Percentiles rank a stretch among this genome's conserved stretches.
Evolutionary conservation across 2,888 invertebrate species (phyloP).

Genomic region (Amphipyra berbera): DNA sequence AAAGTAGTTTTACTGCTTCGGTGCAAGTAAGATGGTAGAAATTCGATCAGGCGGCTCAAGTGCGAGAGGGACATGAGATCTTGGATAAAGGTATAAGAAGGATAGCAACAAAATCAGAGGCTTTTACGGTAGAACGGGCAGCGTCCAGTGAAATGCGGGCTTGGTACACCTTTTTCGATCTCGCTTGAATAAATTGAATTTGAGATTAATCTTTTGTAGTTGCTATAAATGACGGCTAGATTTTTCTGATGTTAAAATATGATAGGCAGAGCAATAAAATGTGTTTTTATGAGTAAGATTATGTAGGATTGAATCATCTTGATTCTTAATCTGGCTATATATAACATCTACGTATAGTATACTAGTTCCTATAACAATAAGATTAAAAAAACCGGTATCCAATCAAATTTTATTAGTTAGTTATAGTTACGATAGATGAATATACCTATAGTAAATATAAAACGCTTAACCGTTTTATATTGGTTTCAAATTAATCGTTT

Average conservation of each 20-base stretch:
- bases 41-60: slow-evolving; percentile 84
- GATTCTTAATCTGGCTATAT: slow-evolving; percentile 39
- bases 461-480: slow-evolving; percentile 12
- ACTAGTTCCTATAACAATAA: slow-evolving; percentile 28
- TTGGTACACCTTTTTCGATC: slow-evolving; percentile 85
- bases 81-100: slow-evolving; percentile 66
- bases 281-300: slow-evolving; percentile 50
- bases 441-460: slow-evolving; percentile 11
- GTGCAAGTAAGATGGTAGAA: slow-evolving; percentile 88
- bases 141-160: slow-evolving; percentile 87
- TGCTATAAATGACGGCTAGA: slow-evolving; percentile 75
- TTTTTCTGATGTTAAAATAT: slow-evolving; percentile 66
- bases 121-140: slow-evolving; percentile 89
- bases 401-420: slow-evolving; percentile 31
- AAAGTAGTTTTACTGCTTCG: slow-evolving; percentile 87
- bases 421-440: slow-evolving; percentile 3
- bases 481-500: slow-evolving; percentile 4
- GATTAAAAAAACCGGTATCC: slow-evolving; percentile 29
- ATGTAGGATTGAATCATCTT: slow-evolving; percentile 46
- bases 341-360: slow-evolving; percentile 19
- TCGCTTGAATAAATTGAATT: slow-evolving; percentile 89
- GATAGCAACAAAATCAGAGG: slow-evolving; percentile 83
- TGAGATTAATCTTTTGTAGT: slow-evolving; percentile 86
- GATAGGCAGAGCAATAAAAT: slow-evolving; percentile 61
- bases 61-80: slow-evolving; percentile 70